Conservation (phyloP, 2,113 vertebrate genomes). For the Silurus meridionalis region DNA sequence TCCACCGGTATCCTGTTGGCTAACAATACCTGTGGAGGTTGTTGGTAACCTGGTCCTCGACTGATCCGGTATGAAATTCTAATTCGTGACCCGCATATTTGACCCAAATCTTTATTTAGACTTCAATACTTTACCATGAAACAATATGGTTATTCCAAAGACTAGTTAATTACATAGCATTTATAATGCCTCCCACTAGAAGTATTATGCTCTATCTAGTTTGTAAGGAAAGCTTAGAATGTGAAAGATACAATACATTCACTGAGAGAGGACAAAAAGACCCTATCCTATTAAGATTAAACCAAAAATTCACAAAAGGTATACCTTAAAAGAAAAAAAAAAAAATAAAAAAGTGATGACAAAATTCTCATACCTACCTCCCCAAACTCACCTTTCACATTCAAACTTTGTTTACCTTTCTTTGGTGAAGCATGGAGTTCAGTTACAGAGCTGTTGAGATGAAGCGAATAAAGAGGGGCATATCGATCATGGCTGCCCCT, state of each 20-base stretch:
- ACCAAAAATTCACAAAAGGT: neutral
- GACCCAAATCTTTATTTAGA: too few relatives aligned
- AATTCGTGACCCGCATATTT: too few relatives aligned
- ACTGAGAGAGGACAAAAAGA: slow-evolving; percentile 48
- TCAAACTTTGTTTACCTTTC: slow-evolving; percentile 63
- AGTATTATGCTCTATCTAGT: neutral
- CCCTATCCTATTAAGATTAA: neutral
- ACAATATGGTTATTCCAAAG: too few relatives aligned
- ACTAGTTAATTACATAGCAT: too few relatives aligned
- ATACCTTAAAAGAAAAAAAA: slow-evolving; percentile 8
- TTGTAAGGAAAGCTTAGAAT: neutral
- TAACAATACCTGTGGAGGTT: too few relatives aligned
- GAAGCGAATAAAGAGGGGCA: slow-evolving; percentile 69
- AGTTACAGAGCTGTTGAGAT: slow-evolving; percentile 64
- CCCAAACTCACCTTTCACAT: slow-evolving; percentile 55
- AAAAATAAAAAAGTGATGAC: neutral
- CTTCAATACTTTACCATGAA: too few relatives aligned
- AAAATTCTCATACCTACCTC: slow-evolving; percentile 18
- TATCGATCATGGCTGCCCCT: slow-evolving; percentile 71
- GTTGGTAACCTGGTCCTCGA: too few relatives aligned
- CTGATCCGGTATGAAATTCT: too few relatives aligned
- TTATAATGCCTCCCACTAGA: neutral
- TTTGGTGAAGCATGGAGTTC: slow-evolving; percentile 55
- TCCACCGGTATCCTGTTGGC: too few relatives aligned
- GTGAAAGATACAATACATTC: slow-evolving; percentile 24